Evolutionary conservation across 2,113 vertebrate species (phyloP).

Genomic region (Hippocampus barbouri): DNA sequence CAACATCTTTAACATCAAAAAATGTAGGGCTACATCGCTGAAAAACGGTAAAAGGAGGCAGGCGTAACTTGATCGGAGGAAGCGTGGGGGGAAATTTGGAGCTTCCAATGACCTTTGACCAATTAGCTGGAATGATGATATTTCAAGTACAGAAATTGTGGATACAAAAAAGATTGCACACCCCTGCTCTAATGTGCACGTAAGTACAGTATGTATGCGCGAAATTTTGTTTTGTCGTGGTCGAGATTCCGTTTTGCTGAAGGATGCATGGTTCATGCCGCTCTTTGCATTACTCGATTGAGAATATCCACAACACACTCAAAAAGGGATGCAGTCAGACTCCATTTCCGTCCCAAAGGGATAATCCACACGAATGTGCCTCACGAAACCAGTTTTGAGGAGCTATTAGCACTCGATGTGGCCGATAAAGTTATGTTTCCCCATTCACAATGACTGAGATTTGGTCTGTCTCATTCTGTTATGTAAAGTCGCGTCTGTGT

Average conservation of each 20-base stretch:
- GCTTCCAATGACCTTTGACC: too few species aligned
- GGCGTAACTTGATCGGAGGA: too few species aligned
- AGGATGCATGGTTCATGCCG: not conserved
- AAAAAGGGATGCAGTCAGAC: not conserved
- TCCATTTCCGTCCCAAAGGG: not conserved
- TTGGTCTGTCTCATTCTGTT: constrained; percentile 44
- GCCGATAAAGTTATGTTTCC: not conserved
- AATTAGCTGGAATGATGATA: too few species aligned
- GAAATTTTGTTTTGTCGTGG: not conserved
- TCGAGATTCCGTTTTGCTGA: not conserved
- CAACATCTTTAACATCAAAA: not conserved
- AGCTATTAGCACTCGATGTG: not conserved
- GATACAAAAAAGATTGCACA: constrained; percentile 19
- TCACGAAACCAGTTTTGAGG: not conserved
- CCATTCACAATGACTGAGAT: not conserved
- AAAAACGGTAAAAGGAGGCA: too few species aligned
- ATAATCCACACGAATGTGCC: not conserved
- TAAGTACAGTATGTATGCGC: constrained; percentile 1
- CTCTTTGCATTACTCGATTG: not conserved
- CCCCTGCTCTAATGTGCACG: constrained; percentile 19
- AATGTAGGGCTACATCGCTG: not conserved
- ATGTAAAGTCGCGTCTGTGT: constrained; percentile 55
- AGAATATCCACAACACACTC: not conserved
- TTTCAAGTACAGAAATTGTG: too few species aligned
- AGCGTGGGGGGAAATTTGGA: too few species aligned